These are phyloP conservation scores for Corvus cornix DNA, from an alignment of 2,113 vertebrate genomes.

Conservation along the genomic window DNA sequence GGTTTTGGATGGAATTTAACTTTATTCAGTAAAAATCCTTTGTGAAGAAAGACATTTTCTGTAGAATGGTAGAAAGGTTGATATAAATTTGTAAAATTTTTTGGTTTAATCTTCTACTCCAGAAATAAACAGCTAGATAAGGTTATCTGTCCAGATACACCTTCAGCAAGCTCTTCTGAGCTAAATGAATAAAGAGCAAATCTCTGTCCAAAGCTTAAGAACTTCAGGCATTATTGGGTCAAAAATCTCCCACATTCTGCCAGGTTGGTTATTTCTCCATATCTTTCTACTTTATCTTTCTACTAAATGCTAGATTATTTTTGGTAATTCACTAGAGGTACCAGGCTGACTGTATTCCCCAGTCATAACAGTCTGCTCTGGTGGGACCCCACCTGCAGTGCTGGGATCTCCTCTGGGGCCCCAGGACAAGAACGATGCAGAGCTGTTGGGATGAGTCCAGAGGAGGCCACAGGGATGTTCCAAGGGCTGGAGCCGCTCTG, in stretches of 20 bases:
- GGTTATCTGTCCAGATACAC: background rate
- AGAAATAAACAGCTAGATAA: background rate
- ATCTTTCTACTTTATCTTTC: background rate
- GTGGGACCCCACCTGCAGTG: background rate
- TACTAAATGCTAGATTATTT: background rate
- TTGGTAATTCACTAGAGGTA: background rate
- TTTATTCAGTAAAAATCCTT: background rate
- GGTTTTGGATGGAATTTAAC: background rate
- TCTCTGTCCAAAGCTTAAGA: background rate
- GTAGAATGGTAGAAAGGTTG: background rate
- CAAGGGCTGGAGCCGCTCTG: background rate
- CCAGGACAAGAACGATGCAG: too few relatives aligned
- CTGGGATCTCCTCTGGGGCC: background rate
- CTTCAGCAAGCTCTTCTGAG: background rate
- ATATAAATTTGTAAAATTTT: background rate
- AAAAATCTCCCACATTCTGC: background rate
- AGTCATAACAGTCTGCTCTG: too few relatives aligned
- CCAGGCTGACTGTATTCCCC: background rate
- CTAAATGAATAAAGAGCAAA: background rate
- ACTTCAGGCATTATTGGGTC: background rate
- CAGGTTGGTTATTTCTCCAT: background rate
- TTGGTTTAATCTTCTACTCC: background rate
- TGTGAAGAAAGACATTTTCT: background rate
- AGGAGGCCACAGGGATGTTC: background rate
- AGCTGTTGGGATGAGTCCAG: background rate